Base-by-base conservation (phyloP, 2,113 vertebrate genomes). In the Phyllostomus hastatus region DNA sequence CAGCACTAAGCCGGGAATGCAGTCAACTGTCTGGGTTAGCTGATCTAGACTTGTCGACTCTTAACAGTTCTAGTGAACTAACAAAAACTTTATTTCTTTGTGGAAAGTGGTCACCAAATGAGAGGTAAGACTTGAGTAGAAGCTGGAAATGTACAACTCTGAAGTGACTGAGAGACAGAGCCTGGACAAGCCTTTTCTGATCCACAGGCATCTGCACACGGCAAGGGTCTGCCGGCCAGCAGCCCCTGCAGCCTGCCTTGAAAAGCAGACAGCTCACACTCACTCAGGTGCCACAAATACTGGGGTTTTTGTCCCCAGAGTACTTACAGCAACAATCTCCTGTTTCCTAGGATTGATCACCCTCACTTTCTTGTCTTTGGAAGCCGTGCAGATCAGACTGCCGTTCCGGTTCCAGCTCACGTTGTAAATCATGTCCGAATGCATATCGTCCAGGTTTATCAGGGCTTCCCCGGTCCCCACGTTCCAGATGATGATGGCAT, bases 321-420 rank as follows among this genome's bases (percentile, higher is more conserved):
- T 87, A 97, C 99, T 98, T 94, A 99, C 99, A 93, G 99, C 99
- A 31, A 99, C 57, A 0, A 99, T 98, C 82, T 98, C 98, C 85
- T 99, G 99, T 95, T 99, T 99, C 98, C 99, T 98, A 10, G 99
- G 99, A 84, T 99, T 99, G 0, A 99, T 99, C 2, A 99, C 98
- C 26, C 99, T 99, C 85, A 99, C 97, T 96, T 99, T 98, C 97
- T 99, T 99, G 99, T 99, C 99, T 97, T 99, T 99, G 98, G 99
- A 99, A 70, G 99, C 96, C 0, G 99, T 99, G 97, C 99, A 99
- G 98, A 99, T 99, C 17, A 99, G 99, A 97, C 99, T 99, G 92
- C 99, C 99, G 0, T 99, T 99, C 95, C 99, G 99, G 96, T 99
- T 99, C 99, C 99, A 99, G 99, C 98, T 99, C 4, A 98, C 99